Conservation (phyloP, 2,113 vertebrate genomes). For the Raphicerus campestris region DNA sequence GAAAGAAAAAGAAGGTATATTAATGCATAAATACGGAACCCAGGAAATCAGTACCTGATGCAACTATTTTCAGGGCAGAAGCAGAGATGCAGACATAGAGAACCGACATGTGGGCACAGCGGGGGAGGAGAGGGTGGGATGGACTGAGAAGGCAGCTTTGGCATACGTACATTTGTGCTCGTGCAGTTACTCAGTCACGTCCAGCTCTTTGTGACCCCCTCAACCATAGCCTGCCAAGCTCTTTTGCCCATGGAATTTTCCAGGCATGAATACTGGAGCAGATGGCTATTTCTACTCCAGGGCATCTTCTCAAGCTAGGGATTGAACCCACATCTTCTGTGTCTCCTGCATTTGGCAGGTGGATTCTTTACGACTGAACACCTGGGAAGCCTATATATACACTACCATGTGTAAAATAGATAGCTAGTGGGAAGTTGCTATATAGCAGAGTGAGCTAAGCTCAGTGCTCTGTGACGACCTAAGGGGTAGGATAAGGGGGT, state of each 20-base stretch:
- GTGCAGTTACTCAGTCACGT: accelerated
- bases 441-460: background rate
- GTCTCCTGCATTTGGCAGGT: background rate
- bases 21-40: background rate
- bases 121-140: background rate
- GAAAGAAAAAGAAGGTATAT: background rate
- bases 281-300: background rate
- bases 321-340: background rate
- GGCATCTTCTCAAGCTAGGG: background rate
- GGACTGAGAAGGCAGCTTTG: background rate
- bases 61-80: background rate
- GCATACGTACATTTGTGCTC: no score
- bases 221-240: background rate
- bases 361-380: background rate
- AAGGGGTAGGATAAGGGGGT: background rate
- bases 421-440: background rate
- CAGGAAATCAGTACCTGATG: background rate
- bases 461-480: background rate
- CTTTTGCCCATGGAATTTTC: background rate
- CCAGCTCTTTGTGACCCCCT: background rate
- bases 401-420: background rate
- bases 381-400: background rate
- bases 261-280: background rate
- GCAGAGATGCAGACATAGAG: background rate
- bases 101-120: background rate